Evolutionary conservation across 30 jellyfish, hydroid and myxozoan genomes (phyloP), one percentile per base, ranked within the genome.

Genomic region (Aurelia sp.): DNA sequence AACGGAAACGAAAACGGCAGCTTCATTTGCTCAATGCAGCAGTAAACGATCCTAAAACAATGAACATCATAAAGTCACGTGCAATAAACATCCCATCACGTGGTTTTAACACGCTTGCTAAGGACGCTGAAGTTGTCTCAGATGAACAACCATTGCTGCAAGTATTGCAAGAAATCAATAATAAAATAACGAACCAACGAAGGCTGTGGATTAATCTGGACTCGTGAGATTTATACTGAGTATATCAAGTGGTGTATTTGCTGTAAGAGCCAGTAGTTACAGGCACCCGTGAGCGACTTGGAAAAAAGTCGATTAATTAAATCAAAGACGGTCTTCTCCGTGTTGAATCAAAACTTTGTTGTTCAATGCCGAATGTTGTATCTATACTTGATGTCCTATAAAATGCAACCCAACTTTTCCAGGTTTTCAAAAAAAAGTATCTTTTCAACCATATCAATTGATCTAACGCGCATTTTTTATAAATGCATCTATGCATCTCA

Each of bases 151-250:
- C 93, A 9, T 72, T 84, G 17, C 13, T 84, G 21, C 82, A 84
- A 13, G 93, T 84, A 11, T 67, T 84, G n/a, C 93, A 73, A 47
- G 93, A 84, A 55, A 84, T 84, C 73, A 84, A 84, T 53, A 84
- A 84, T 51, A 84, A 84, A 68, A 84, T 84, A 17, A 72, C 87
- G 9, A 84, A 84, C 74, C 93, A 84, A 63, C 35, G 76, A 35
- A 76, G 82, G 63, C 87, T 84, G 3, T 84, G 93, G 93, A 84
- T 84, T 9, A 77, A 84, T 58, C 82, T 84, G 19, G 86, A 74
- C 64, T 35, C 93, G 41, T 81, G 76, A 81, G 40, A 47, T 17
- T 44, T 16, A 44, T 44, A 44, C 15, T 44, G 55, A 44, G 16
- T 44, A 44, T 44, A 44, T 44, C 9, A 44, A 44, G 55, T 44